A percentile compares a stretch with the other conserved stretches of the same genome.
Evolutionary conservation across 1,140 invertebrate genomes (phyloP).

Genomic region (Subanguina moxae): DNA sequence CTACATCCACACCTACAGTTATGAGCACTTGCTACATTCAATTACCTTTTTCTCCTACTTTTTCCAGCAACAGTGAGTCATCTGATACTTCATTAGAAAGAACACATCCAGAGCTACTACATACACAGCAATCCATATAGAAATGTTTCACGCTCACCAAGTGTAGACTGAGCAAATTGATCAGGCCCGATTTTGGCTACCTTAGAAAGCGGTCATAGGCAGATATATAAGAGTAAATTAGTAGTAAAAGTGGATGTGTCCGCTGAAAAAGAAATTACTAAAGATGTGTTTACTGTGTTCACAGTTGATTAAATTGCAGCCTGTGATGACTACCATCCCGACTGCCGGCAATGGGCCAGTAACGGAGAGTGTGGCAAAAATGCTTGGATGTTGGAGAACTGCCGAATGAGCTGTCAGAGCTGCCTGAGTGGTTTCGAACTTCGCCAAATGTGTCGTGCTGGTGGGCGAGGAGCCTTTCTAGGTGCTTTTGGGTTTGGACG

Average conservation of each 20-base stretch:
- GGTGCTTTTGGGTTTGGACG: conserved; percentile 1
- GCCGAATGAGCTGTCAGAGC: conserved; percentile 26
- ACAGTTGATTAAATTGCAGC: conserved; percentile 33
- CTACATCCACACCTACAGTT: no score
- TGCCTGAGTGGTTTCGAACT: conserved; percentile 27
- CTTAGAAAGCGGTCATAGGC: not conserved
- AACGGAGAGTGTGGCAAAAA: conserved; percentile 37
- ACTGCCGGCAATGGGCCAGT: conserved; percentile 27
- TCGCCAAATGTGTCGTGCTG: conserved; percentile 13
- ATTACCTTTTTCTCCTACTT: no score
- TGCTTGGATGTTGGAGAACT: conserved; percentile 45
- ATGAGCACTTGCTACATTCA: no score
- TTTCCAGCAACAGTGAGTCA: no score
- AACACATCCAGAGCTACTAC: no score
- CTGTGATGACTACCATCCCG: conserved; percentile 32
- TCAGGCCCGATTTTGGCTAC: no score
- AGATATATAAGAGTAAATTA: not conserved
- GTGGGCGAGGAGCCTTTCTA: not conserved
- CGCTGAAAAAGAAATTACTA: no score
- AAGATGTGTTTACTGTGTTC: no score
- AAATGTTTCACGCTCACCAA: no score
- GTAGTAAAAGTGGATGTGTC: not conserved
- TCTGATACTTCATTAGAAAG: no score
- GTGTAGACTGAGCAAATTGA: no score
- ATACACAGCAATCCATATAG: no score